Percentiles rank a stretch among this genome's conserved stretches.
Evolutionary conservation across 2,888 invertebrate genomes (phyloP).

Genomic region (Conus canariensis): DNA sequence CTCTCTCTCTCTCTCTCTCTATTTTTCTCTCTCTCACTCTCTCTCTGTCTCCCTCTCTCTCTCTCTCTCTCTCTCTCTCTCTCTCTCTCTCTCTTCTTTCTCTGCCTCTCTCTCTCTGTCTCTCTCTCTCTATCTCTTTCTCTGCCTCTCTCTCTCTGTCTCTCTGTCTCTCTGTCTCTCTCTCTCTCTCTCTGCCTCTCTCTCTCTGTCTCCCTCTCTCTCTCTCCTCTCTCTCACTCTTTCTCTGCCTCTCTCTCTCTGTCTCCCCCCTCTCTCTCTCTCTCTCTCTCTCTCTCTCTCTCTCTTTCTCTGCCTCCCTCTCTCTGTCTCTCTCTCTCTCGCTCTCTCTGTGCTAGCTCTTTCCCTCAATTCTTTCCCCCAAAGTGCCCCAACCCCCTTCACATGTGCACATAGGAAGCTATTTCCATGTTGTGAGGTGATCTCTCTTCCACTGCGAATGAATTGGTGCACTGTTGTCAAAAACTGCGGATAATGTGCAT

Average conservation of each 20-base stretch:
- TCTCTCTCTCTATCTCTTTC: too few species aligned
- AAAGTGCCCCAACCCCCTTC: too few species aligned
- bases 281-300: not conserved
- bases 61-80: not conserved
- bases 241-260: not conserved
- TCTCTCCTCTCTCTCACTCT: not conserved
- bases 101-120: not conserved
- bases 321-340: not conserved
- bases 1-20: not conserved
- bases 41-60: too few species aligned
- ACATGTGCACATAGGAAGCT: too few species aligned
- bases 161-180: not conserved
- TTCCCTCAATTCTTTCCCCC: too few species aligned
- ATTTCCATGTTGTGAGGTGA: too few species aligned
- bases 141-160: not conserved
- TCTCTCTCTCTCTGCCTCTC: not conserved
- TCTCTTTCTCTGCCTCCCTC: not conserved
- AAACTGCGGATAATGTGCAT: too few species aligned
- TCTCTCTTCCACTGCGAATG: too few species aligned
- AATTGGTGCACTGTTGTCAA: too few species aligned
- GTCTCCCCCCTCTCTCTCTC: not conserved
- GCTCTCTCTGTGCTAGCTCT: not conserved
- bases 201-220: not conserved
- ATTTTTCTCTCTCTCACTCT: too few species aligned
- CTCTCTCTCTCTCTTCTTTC: not conserved